Evolutionary conservation across 92 coral and sea anemone species (phyloP).

Genomic region (Bergia puertoricense): DNA sequence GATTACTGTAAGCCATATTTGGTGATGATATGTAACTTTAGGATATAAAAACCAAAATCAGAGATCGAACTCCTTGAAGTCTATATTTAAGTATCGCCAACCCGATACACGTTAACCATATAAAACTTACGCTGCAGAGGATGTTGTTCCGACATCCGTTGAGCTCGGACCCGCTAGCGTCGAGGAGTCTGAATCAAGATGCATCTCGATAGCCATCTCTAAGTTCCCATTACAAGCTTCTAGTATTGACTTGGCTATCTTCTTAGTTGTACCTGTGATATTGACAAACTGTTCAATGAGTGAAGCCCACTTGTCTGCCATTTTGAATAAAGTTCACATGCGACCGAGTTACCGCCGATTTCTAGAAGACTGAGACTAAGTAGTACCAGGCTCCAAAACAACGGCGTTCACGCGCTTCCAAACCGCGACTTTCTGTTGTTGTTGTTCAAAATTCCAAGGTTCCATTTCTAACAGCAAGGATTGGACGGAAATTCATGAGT

Average conservation of each 20-base stretch:
- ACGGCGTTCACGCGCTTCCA: constrained; percentile 29
- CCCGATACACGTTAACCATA: neutral
- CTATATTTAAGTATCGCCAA: too few species aligned
- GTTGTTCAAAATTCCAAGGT: constrained; percentile 25
- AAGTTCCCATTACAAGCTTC: constrained; percentile 96
- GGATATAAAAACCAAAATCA: neutral
- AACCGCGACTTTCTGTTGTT: neutral
- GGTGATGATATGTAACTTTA: neutral
- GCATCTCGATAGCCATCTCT: constrained; percentile 98
- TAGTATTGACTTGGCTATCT: constrained; percentile 76
- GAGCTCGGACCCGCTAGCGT: constrained; percentile 42
- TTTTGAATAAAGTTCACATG: constrained; percentile 60
- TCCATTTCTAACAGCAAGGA: constrained; percentile 7
- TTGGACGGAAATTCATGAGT: neutral
- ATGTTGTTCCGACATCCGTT: constrained; percentile 32
- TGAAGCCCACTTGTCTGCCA: constrained; percentile 85
- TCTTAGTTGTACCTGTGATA: constrained; percentile 85
- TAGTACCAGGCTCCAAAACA: constrained; percentile 25
- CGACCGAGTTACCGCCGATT: constrained; percentile 39
- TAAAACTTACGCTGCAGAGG: constrained; percentile 30
- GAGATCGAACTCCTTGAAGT: neutral
- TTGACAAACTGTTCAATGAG: constrained; percentile 83
- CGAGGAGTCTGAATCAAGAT: constrained; percentile 79
- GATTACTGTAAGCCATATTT: neutral
- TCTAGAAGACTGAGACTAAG: constrained; percentile 19